A percentile compares a stretch with the other conserved stretches of the same genome.
Evolutionary conservation across 2,888 invertebrate genomes (phyloP).

Genomic region (Fragum whitleyi): DNA sequence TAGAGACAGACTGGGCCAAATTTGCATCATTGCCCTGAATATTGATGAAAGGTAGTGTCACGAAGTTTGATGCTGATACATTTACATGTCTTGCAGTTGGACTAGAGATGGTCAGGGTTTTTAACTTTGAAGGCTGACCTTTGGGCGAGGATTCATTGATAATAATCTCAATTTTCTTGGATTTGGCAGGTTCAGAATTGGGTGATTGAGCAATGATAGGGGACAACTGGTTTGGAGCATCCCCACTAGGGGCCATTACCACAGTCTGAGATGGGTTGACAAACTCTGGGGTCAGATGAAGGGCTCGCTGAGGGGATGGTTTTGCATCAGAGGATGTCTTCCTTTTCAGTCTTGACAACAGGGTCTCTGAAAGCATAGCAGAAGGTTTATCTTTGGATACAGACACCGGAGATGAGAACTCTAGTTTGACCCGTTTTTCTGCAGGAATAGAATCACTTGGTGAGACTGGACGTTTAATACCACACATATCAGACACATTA

Average conservation of each 20-base stretch:
- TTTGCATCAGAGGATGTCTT: constrained; percentile 51
- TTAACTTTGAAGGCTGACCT: constrained; percentile 23
- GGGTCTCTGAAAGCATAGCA: constrained; percentile 39
- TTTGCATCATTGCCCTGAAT: constrained; percentile 38
- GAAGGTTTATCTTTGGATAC: constrained; percentile 61
- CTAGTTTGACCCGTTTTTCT: constrained; percentile 72
- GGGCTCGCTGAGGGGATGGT: constrained; percentile 71
- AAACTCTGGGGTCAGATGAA: constrained; percentile 75
- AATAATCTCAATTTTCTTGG: constrained; percentile 59
- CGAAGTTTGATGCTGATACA: constrained; percentile 50
- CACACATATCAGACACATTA: constrained; percentile 44
- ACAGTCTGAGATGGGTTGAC: constrained; percentile 35
- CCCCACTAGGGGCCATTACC: constrained; percentile 55
- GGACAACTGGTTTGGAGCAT: constrained; percentile 36
- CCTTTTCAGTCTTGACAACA: constrained; percentile 54
- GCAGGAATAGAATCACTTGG: constrained; percentile 45
- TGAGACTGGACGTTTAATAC: constrained; percentile 50
- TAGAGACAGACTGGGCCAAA: constrained; percentile 30
- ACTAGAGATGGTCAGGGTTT: constrained; percentile 20
- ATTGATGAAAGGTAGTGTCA: constrained; percentile 64
- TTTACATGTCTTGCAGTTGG: constrained; percentile 8
- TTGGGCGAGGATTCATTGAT: constrained; percentile 43
- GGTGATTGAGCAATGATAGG: constrained; percentile 1
- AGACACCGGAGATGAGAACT: constrained; percentile 72
- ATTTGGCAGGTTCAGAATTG: constrained; percentile 15